Base-by-base conservation (phyloP, 2,888 invertebrate genomes). In the Xylocampa areola region DNA sequence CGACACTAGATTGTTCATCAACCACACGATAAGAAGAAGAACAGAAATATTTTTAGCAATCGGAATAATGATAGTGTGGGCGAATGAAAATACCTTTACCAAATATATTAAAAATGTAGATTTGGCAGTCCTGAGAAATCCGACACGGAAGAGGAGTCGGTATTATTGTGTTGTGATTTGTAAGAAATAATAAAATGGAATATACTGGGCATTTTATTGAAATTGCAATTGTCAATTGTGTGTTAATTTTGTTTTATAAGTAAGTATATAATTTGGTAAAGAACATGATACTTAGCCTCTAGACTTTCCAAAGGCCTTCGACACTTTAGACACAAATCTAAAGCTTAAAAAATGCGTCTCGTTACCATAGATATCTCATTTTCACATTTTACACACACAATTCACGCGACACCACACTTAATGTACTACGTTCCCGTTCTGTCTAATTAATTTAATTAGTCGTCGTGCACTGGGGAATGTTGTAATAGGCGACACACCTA, bases 381-480 rank as follows among this genome's bases (percentile, higher is more conserved):
- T 51, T 54, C 39, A 63, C 54, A 66, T 61, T 69, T 68, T 63
- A 69, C 69, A 80, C 75, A 73, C 69, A 52, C 59, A 54, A 52
- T 72, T 65, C 76, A 77, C 75, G 73, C 68, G 58, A 63, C 75
- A 59, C 55, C 71, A 68, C 66, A 61, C 67, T 68, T 79, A 82
- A 83, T 84, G 79, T 76, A 54, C 75, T 68, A 79, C 82, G 82
- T 82, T 83, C 81, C 82, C 80, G 58, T 79, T 59, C 62, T 49
- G 49, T 64, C 79, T 86, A 87, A 90, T 90, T 89, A 89, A 85
- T 76, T 82, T 86, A 86, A 90, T 88, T 87, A 86, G 76, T 69
- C 70, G 81, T 73, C 74, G 68, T 74, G 80, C 76, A 80, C 82
- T 70, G 80, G 77, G 72, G 61, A 65, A 69, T 77, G 68, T 74